A percentile compares a stretch with the other conserved stretches of the same genome.
Evolutionary conservation across 2,797 vertebrate species (phyloP).

Genomic region (Gallinago stenura): DNA sequence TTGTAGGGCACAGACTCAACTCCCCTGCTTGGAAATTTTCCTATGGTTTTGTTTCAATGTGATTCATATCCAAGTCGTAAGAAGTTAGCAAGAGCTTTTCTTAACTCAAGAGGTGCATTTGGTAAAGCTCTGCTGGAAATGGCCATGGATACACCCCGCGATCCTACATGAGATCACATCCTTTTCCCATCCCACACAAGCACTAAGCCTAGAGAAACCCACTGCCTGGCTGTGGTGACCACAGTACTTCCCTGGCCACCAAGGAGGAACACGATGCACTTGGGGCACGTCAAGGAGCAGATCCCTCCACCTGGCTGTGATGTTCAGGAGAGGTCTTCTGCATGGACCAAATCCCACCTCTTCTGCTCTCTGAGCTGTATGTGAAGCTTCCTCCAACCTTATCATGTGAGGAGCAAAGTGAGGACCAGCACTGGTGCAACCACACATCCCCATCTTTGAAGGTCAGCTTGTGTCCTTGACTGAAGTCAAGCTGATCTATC

Average conservation of each 20-base stretch:
- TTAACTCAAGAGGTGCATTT: neutral
- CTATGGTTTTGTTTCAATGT: neutral
- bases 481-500: neutral
- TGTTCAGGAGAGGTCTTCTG: neutral
- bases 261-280: neutral
- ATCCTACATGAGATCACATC: neutral
- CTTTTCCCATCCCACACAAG: neutral
- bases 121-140: neutral
- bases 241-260: neutral
- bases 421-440: neutral
- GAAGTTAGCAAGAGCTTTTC: neutral
- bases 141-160: neutral
- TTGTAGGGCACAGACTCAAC: neutral
- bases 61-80: neutral
- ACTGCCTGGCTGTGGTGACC: neutral
- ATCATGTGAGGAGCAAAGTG: neutral
- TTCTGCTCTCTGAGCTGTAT: neutral
- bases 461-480: neutral
- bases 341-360: too few species aligned
- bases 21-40: neutral
- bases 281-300: neutral
- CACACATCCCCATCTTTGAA: neutral
- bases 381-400: neutral
- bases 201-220: neutral
- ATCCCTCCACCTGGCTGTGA: neutral